These are phyloP conservation scores for Redunca redunca DNA, from an alignment of 2,113 vertebrate species.

Conservation along the genomic window DNA sequence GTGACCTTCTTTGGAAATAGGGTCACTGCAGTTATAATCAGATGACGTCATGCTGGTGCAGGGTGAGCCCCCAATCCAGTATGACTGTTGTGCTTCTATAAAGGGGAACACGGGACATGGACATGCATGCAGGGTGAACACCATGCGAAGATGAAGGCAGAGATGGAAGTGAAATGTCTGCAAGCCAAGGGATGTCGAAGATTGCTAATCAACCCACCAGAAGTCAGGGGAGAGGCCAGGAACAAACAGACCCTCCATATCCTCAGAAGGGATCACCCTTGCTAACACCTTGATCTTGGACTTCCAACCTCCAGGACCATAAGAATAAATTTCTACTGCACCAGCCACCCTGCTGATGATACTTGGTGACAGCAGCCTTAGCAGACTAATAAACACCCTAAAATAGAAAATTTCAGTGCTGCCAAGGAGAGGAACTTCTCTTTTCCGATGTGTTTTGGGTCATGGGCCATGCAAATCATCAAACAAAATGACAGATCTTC, in stretches of 20 bases:
- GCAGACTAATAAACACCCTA: neutral
- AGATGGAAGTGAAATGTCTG: rapidly evolving
- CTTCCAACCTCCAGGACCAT: rapidly evolving
- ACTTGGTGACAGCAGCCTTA: rapidly evolving
- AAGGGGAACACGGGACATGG: neutral
- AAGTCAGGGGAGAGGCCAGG: neutral
- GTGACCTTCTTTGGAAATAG: neutral
- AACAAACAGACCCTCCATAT: rapidly evolving
- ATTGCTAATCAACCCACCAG: neutral
- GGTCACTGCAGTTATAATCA: neutral
- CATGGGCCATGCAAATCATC: neutral
- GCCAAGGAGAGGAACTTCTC: neutral
- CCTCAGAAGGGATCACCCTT: neutral
- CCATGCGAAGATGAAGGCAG: neutral
- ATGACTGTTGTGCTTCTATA: neutral
- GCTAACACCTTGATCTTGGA: no score
- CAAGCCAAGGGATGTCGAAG: neutral
- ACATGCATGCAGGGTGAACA: rapidly evolving
- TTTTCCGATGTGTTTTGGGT: neutral
- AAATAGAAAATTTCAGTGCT: neutral
- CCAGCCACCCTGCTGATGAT: neutral
- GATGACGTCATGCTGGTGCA: neutral
- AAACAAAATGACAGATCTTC: rapidly evolving
- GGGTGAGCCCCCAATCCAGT: neutral
- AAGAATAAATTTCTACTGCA: neutral